Base-by-base conservation (phyloP, 2,888 invertebrate genomes). In the Parasteatoda lunata region DNA sequence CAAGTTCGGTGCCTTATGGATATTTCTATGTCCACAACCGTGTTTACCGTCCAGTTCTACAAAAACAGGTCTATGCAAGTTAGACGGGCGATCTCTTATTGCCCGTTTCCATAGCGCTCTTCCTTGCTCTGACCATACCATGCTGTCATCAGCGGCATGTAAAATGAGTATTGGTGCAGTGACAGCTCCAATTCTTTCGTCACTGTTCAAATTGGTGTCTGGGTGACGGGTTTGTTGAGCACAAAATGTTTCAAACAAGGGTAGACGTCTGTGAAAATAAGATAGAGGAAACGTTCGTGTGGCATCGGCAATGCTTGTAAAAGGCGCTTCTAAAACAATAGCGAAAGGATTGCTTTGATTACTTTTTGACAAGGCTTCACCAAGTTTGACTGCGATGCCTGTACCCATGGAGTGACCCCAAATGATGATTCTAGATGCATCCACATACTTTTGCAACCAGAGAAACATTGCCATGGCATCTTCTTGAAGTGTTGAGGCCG, bases 331-430 rank as follows among this genome's bases (percentile, higher is more conserved):
- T 7, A 99, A 93, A 84, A 99, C 94, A 0, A 99, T 92, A 0
- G 96, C 98, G 52, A 91, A 89, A 2, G 94, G 93, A 65, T 77
- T 80, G 54, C 11, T 80, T 52, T 68, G 52, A 47, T 71, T 68
- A 5, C 54, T 52, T 4, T 51, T 13, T 1, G 76, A 64, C 4
- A 96, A 90, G 75, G 94, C 92, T 3, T 95, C 94, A 76, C 96
- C 93, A 48, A 96, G 92, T 90, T 94, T 94, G 0, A 94, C 93
- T 0, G 96, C 95, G 0, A 98, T 94, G 0, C 94, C 95, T 49
- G 95, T 94, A 84, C 97, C 97, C 89, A 99, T 93, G 0, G 98
- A 98, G 92, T 99, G 98, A 5, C 98, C 98, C 98, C 98, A 99
- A 0, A 98, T 94, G 90, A 95, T 96, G 13, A 99, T 92, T 0